Evolutionary conservation across 2,888 invertebrate genomes (phyloP), one percentile per base, ranked within the genome.

Genomic region (Dinocampus coccinellae): DNA sequence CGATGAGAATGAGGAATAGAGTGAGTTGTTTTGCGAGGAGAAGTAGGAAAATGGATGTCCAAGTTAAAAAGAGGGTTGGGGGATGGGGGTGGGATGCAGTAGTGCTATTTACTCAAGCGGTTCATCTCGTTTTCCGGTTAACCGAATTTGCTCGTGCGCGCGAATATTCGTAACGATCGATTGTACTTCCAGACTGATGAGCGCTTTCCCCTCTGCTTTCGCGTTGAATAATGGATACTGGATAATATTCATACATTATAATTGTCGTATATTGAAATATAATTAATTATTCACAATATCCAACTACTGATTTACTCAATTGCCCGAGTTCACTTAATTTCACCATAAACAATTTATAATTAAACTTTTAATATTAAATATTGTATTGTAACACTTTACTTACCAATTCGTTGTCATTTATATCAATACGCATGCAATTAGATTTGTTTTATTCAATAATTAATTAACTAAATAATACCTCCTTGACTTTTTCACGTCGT

Each of bases 401-500:
- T 29, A 29, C 29, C 7, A 7, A 3, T 29, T 29, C 29, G 29
- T 29, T 29, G 29, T 29, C 7, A 7, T 3, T 7, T 29, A 29
- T 29, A 4, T 29, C 3, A 7, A 3, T 4, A 29, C 7, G 3
- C 29, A 7, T 47, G 16, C 47, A 47, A 7, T 13, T 55, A 10
- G 6, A 55, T 55, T 55, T n/a, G 6, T n/a, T 60, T 60, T 11
- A 52, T 26, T 16, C 52, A n/a, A 69, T 33, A 26, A 55, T 58
- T 20, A 62, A 60, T 58, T 4, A 61, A 73, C 76, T 66, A 72
- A 4, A 47, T 16, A 47, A n/a, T 47, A 85, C 87, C 87, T 88
- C 86, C 75, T 88, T 87, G 73, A 88, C 83, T 81, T 87, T 88
- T 75, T 86, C 86, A 57, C 88, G 81, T 24, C 87, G 83, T 70